Evolutionary conservation across 23 tunicate genomes (phyloP).

Genomic region (Botrylloides violaceus): DNA sequence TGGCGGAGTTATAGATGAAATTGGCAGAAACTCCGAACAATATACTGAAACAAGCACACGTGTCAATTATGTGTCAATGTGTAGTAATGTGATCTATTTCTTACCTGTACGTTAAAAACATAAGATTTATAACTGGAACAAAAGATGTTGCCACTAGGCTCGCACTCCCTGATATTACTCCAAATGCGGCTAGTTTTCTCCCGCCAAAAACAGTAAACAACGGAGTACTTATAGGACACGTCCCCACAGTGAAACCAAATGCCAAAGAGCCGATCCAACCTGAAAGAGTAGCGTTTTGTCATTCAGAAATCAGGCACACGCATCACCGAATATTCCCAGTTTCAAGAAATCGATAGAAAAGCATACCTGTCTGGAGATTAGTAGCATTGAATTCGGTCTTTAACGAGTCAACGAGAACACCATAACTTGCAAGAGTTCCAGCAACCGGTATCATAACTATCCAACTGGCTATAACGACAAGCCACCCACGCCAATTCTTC

Average conservation of each 20-base stretch:
- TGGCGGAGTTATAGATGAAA: slow-evolving; percentile 81
- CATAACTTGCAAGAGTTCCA: slow-evolving; percentile 84
- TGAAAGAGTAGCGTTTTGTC: no score
- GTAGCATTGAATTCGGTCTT: slow-evolving; percentile 84
- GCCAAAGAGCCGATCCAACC: slow-evolving; percentile 85
- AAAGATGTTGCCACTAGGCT: slow-evolving; percentile 57
- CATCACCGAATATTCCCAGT: not conserved
- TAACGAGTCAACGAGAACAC: slow-evolving; percentile 51
- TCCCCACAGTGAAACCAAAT: slow-evolving; percentile 77
- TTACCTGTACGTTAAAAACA: slow-evolving; percentile 80
- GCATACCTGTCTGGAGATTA: slow-evolving; percentile 68
- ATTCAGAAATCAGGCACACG: no score
- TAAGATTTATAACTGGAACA: slow-evolving; percentile 37
- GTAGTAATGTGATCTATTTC: not conserved
- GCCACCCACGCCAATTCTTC: slow-evolving; percentile 85
- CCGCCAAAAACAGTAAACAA: slow-evolving; percentile 41
- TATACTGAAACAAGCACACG: slow-evolving; percentile 33
- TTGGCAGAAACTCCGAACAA: slow-evolving; percentile 80
- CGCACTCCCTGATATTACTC: slow-evolving; percentile 44
- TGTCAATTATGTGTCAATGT: not conserved
- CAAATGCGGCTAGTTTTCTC: slow-evolving; percentile 39
- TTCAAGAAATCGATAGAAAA: not conserved
- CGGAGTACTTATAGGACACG: slow-evolving; percentile 71
- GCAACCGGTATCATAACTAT: slow-evolving; percentile 84
- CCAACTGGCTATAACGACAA: slow-evolving; percentile 78